Evolutionary conservation across 1,140 invertebrate species (phyloP), one percentile per base, ranked within the genome.

Genomic region (Metopolophium dirhodum): DNA sequence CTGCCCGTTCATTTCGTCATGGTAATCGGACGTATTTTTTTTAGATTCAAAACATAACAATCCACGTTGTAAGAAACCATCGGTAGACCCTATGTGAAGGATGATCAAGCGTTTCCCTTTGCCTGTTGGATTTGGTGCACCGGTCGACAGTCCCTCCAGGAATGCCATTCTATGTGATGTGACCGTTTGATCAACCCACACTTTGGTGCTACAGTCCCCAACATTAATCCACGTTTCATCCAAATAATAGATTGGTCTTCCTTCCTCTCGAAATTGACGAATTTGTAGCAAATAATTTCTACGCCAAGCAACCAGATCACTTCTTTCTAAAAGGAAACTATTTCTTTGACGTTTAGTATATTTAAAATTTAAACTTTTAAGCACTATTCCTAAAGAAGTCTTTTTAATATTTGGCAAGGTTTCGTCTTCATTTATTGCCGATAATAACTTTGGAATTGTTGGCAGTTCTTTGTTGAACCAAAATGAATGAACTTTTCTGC

Each of bases 401-500:
- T 20, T 18, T 35, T 68, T 89, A 2, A 87, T n/a, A 47, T 89
- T 77, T 30, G 61, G 86, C 22, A 89, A 35, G 18, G n/a, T 30
- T 11, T 35, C 11, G 9, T 93, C 86, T 88, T 93, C 93, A 47
- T 89, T 93, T 8, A 93, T 61, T 22, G 86, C 26, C 0, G 0
- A 41, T 47, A 61, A 68, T 35, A 88, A 0, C 54, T 89, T 93
- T 0, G 7, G 1, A n/a, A 93, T 0, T 26, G 57, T 93, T 18
- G 93, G 93, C 30, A 61, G 35, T 30, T 93, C 86, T 87, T 49
- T 93, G 23, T 77, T 89, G 0, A 86, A 6, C 47, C 82, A 93
- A 83, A 93, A 93, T n/a, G 61, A 47, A 37, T 93, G 77, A 7
- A 93, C 91, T 41, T 83, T 93, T 37, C 51, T 93, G 1, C 91